Percentiles rank a stretch among this genome's conserved stretches.
phyloP scores from a whole-genome alignment of 2,888 invertebrate genomes.

The Digitonthophagus gazella region DNA sequence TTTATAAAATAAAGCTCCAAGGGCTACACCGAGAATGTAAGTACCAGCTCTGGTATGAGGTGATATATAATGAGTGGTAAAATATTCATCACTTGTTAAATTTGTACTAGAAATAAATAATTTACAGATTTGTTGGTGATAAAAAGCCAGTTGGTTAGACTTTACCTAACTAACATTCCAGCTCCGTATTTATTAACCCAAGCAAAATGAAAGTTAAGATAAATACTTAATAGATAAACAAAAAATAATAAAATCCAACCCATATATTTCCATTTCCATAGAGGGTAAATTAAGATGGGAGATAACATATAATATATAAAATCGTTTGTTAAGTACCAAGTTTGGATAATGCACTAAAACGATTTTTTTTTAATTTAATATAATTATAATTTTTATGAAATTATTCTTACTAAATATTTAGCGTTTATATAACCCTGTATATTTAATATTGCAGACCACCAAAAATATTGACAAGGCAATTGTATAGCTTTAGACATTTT shows the following conservation, averaged over 20 bases:
- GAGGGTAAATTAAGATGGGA: conserved; percentile 49
- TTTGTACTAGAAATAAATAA: conserved; percentile 34
- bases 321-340: conserved; percentile 52
- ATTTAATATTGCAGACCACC: conserved; percentile 51
- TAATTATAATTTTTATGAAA: conserved; percentile 18
- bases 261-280: conserved; percentile 47
- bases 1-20: conserved; percentile 43
- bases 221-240: conserved; percentile 41
- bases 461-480: conserved; percentile 45
- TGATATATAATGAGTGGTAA: conserved; percentile 42
- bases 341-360: conserved; percentile 18
- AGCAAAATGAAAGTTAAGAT: conserved; percentile 44
- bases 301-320: conserved; percentile 52
- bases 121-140: background rate
- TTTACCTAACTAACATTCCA: conserved; percentile 39
- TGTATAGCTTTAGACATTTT: conserved; percentile 29
- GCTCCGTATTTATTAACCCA: conserved; percentile 44
- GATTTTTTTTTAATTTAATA: background rate
- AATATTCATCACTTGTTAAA: conserved; percentile 37
- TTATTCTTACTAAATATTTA: conserved; percentile 40
- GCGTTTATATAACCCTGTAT: conserved; percentile 48
- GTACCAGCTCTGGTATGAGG: conserved; percentile 45
- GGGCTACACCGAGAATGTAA: conserved; percentile 44
- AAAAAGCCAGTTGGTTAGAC: background rate
- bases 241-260: conserved; percentile 41